Base-by-base conservation (phyloP, 2,797 vertebrate species). In the Acanthopagrus latus region DNA sequence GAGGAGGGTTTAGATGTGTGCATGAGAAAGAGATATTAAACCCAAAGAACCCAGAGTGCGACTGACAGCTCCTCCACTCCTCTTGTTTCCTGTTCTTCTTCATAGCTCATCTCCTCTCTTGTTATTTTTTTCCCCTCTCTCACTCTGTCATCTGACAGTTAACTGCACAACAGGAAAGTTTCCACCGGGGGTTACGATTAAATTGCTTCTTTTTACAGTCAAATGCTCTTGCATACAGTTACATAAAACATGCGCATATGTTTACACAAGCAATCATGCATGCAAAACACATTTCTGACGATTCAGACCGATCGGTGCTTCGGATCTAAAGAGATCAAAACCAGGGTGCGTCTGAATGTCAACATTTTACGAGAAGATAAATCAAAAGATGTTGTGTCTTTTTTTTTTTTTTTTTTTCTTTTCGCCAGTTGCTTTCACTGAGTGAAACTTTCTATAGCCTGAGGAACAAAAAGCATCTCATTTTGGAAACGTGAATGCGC, bases 21-120 rank as follows among this genome's bases (percentile, higher is more conserved):
- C 90, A 88, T 87, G 76, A 68, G 86, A 92, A 89, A 89, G 78
- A 89, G 90, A 92, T 91, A 91, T 91, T 91, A 93, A 92, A 89
- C 83, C 85, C 85, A 62, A 76, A 82, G 83, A 91, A 85, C 62
- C 57, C 55, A 62, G 75, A 87, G 76, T 85, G 78, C 76, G 71
- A 87, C 82, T 91, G 93, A 91, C 93, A 91, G 89, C 73, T 84
- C 63, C 73, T 78, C 82, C 63, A 29, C 82, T 89, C 66, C 78
- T 89, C 82, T 87, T 88, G 82, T 91, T 88, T 83, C 88, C 86
- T 86, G 68, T 82, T 92, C 85, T 78, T 87, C 71, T 72, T 86
- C 73, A 77, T 78, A 58, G 80, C 81, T 88, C 81, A 76, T 88
- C 87, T 83, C 81, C 66, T 71, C 52, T 48, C 58, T 74, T 74